Evolutionary conservation across 2,113 vertebrate species (phyloP), one percentile per base, ranked within the genome.

Genomic region (Hydrolagus affinis): DNA sequence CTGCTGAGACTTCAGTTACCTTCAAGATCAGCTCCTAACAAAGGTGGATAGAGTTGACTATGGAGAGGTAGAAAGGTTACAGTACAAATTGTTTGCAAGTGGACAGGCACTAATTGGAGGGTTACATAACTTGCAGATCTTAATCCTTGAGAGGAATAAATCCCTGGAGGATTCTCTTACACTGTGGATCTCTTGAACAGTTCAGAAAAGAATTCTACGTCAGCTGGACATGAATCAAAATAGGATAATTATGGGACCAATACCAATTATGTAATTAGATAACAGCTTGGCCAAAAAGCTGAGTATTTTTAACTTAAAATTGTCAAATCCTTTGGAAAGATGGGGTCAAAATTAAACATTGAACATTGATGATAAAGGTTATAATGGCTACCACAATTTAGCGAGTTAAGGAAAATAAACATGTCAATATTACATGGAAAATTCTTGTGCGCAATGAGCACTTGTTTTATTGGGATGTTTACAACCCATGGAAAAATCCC

Each of bases 1-100:
- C 78, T 66, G 62, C 60, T 66, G 62, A 28, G 60, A 66, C 21
- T 83, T 68, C 78, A 83, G 78, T 83, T 66, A 21, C 25, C 78
- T 32, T 32, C 17, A 68, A 68, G 1, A 23, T 80, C 15, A 60
- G 3, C 62, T 23, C 17, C 77, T 83, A 66, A 83, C 25, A 66
- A 66, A 21, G 28, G 25, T 30, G 64, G 78, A 66, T 62, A 83
- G 60, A 14, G 15, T 62, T 25, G 64, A 83, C 62, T 19, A 62
- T 17, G 19, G 78, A 64, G 28, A 32, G 25, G 25, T 32, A 83
- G 32, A 28, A 66, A 32, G 66, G 60, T 60, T 19, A 83, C 62
- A 21, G 78, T 83, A 83, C 62, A 83, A 83, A 83, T 83, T 32
- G 60, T 64, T 83, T 83, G 25, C 64, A 83, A 32, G 14, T 28